Base-by-base conservation (phyloP, 1,140 invertebrate species). In the Drosophila novamexicana region DNA sequence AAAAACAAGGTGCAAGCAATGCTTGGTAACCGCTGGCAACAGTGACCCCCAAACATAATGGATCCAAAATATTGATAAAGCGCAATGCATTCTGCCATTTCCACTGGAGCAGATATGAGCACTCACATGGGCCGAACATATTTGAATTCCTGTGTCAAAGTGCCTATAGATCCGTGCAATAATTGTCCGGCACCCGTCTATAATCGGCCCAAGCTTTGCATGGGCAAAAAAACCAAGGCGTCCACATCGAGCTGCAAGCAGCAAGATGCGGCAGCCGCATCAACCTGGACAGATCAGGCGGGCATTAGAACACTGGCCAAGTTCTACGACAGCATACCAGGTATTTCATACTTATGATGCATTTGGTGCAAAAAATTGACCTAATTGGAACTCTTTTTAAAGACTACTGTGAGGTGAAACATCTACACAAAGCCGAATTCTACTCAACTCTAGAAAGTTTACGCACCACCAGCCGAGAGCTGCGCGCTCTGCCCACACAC, bases 281-380 rank as follows among this genome's bases (percentile, higher is more conserved):
- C 62, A n/a, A 61, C 54, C 42, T 90, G 85, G 81, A 79, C 40
- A 7, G 59, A 34, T n/a, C 81, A 85, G 39, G 78, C 76, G 67
- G 91, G 88, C 8, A 89, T 92, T 7, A 71, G 88, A 42, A 78
- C 88, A 0, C 65, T 92, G 44, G 88, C 85, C 37, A 91, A 91
- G 52, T 91, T 92, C 63, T 92, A 92, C 50, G 91, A 92, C 40
- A 92, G 91, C 52, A 92, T 92, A 77, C 91, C 91, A 61, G 86
- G 91, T 92, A 54, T 10, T 29, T 5, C 4, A 5, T 29, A 29
- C 22, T 29, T 29, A 0, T 29, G 22, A 4, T 4, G 0, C 22
- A 22, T 29, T 29, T 29, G 22, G 22, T 4, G 5, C 22, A 4
- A 5, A 29, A 4, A 5, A 29, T 5, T 29, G 18, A 29, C 3